Percentiles rank a stretch among this genome's conserved stretches.
Conservation (phyloP, 2,888 invertebrate genomes). For the Graphium colonna region DNA sequence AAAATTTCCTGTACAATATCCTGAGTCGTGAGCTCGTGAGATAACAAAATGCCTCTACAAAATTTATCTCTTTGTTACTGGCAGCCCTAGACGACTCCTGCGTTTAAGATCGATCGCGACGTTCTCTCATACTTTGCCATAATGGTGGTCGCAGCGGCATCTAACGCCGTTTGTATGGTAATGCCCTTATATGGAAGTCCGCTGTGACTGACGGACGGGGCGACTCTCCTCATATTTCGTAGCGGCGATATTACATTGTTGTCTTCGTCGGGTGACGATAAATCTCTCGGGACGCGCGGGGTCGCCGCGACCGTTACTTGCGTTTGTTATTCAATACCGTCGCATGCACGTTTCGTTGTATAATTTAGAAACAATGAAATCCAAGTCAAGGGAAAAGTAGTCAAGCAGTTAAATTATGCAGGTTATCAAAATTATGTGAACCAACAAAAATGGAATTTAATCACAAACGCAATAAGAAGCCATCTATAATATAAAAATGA, state of each 20-base stretch:
- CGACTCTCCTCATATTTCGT: conserved; percentile 30
- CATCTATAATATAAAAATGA: no score
- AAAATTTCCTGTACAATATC: not conserved
- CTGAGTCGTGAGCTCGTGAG: not conserved
- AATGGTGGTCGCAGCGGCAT: conserved; percentile 14
- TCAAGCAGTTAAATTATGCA: no score
- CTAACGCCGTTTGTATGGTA: conserved; percentile 37
- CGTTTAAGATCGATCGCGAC: not conserved
- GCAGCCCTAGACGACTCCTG: not conserved
- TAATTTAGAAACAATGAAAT: no score
- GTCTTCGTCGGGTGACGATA: conserved; percentile 32
- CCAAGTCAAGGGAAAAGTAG: no score
- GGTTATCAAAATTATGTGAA: no score
- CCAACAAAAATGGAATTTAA: no score
- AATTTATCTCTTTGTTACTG: not conserved
- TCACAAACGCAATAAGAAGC: no score
- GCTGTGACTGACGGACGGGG: conserved; percentile 24
- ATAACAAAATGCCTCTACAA: not conserved
- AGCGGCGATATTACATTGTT: conserved; percentile 30
- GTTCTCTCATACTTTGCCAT: conserved; percentile 8
- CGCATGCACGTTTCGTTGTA: not conserved
- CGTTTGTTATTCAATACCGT: conserved; percentile 2
- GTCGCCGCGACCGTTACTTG: conserved; percentile 21
- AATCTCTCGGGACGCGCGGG: conserved; percentile 27
- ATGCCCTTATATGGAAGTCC: conserved; percentile 19